Evolutionary conservation across 2,888 invertebrate genomes (phyloP).

Genomic region (Parnassius mnemosyne): DNA sequence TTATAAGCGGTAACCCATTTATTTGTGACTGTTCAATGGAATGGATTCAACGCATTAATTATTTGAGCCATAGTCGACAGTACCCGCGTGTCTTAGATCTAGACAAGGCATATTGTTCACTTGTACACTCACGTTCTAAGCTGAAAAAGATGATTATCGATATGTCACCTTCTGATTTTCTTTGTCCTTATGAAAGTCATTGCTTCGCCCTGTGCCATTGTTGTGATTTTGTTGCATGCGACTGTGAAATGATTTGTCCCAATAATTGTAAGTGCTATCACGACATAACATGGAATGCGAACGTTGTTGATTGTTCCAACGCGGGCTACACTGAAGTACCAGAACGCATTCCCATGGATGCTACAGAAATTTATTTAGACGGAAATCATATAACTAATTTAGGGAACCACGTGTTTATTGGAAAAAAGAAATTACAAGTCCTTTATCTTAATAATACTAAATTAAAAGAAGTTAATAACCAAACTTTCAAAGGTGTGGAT

Average conservation of each 20-base stretch:
- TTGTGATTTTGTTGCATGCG: slow-evolving; percentile 93
- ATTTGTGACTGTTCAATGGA: slow-evolving; percentile 94
- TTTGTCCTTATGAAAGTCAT: slow-evolving; percentile 89
- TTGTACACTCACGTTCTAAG: slow-evolving; percentile 84
- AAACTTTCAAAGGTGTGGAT: slow-evolving; percentile 89
- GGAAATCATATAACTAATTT: slow-evolving; percentile 89
- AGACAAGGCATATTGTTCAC: slow-evolving; percentile 87
- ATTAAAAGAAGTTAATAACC: slow-evolving; percentile 87
- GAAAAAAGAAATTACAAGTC: slow-evolving; percentile 89
- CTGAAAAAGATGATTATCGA: slow-evolving; percentile 86
- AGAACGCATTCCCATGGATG: slow-evolving; percentile 92
- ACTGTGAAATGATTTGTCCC: slow-evolving; percentile 95
- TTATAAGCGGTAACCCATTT: slow-evolving; percentile 90
- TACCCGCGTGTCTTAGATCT: slow-evolving; percentile 90
- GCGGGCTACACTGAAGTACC: slow-evolving; percentile 87
- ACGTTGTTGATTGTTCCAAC: slow-evolving; percentile 90
- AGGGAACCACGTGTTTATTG: slow-evolving; percentile 91
- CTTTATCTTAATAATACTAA: slow-evolving; percentile 89
- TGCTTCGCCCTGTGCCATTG: slow-evolving; percentile 94
- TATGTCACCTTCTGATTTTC: slow-evolving; percentile 87
- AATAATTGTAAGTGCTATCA: slow-evolving; percentile 92
- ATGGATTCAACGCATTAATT: slow-evolving; percentile 90
- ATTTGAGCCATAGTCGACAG: slow-evolving; percentile 86
- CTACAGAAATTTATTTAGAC: slow-evolving; percentile 92
- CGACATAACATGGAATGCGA: slow-evolving; percentile 91